Conservation (phyloP, 2,888 invertebrate species). For the Sabatieria punctata region DNA sequence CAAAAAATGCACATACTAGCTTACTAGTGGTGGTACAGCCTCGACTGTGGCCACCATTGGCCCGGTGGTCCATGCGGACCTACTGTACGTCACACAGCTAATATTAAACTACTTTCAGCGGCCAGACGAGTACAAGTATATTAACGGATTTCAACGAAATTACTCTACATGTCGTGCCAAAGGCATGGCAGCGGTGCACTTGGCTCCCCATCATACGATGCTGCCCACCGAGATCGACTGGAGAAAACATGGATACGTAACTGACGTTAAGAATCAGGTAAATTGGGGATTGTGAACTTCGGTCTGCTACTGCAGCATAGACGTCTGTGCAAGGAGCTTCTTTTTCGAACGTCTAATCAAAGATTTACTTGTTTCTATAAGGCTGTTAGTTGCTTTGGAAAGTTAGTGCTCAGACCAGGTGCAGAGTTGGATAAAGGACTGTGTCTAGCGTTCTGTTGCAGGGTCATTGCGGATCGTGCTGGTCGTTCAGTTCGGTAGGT, state of each 20-base stretch:
- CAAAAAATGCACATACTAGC: too few relatives aligned
- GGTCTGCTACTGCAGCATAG: too few relatives aligned
- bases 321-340: too few relatives aligned
- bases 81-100: not conserved
- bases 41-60: too few relatives aligned
- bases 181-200: not conserved
- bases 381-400: too few relatives aligned
- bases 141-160: constrained; percentile 5
- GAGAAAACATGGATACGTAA: constrained; percentile 52
- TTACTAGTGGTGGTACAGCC: too few relatives aligned
- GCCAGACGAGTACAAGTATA: not conserved
- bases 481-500: constrained; percentile 22
- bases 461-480: constrained; percentile 65
- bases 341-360: too few relatives aligned
- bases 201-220: constrained; percentile 2
- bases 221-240: constrained; percentile 41
- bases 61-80: too few relatives aligned
- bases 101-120: not conserved
- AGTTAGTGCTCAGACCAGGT: not conserved
- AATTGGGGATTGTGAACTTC: too few relatives aligned
- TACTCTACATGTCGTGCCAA: constrained; percentile 1
- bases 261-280: constrained; percentile 50
- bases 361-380: too few relatives aligned
- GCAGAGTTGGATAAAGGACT: not conserved
- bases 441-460: too few relatives aligned